Evolutionary conservation across 1,140 invertebrate genomes (phyloP).

Genomic region (Metopolophium dirhodum): DNA sequence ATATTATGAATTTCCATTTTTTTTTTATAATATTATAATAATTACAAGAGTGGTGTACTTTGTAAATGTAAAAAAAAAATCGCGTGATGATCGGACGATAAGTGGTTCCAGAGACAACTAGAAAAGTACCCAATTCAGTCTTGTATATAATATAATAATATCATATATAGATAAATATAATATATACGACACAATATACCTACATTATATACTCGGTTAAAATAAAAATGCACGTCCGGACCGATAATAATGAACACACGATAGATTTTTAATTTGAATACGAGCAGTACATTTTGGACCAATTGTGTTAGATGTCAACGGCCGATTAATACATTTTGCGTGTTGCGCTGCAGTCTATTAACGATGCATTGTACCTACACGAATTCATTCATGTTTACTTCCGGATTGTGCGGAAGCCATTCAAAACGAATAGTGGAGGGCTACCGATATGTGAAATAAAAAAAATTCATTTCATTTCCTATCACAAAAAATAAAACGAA

Average conservation of each 20-base stretch:
- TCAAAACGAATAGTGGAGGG: constrained; percentile 10
- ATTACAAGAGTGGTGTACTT: neutral
- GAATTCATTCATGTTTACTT: constrained; percentile 53
- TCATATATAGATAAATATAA: neutral
- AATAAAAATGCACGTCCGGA: constrained; percentile 25
- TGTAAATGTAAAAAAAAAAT: neutral
- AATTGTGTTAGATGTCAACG: constrained; percentile 43
- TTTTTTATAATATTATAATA: neutral
- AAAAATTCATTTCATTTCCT: constrained; percentile 48
- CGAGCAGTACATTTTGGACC: neutral
- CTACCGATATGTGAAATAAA: constrained; percentile 14
- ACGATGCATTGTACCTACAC: constrained; percentile 29
- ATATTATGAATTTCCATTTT: neutral
- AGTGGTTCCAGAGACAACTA: neutral
- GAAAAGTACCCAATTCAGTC: neutral
- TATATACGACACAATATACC: neutral
- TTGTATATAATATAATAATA: neutral
- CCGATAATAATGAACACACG: neutral
- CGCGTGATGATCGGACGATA: neutral
- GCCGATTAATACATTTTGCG: constrained; percentile 43
- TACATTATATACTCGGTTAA: neutral
- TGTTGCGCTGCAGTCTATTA: neutral
- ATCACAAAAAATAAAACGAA: neutral
- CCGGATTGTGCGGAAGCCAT: constrained; percentile 50
- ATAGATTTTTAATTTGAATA: neutral